Percentiles rank a stretch among this genome's conserved stretches.
phyloP scores from a whole-genome alignment of 2,888 invertebrate genomes.

The Chloromyia formosa region DNA sequence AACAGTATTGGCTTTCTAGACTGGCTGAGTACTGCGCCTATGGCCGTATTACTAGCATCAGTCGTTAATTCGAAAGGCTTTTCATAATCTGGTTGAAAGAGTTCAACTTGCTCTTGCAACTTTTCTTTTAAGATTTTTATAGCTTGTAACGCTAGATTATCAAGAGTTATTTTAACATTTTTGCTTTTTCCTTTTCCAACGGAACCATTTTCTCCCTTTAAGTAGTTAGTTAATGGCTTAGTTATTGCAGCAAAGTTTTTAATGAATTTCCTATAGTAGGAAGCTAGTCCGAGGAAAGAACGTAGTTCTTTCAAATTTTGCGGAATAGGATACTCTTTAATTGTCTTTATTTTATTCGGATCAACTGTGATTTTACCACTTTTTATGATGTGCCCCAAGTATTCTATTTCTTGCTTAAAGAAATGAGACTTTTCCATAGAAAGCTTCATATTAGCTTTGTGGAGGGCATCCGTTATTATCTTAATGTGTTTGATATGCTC shows the following conservation, averaged over 20 bases:
- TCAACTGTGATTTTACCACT: neutral
- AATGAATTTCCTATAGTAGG: slow-evolving; percentile 46
- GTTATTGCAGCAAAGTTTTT: slow-evolving; percentile 47
- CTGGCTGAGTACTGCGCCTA: slow-evolving; percentile 55
- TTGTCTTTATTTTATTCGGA: neutral
- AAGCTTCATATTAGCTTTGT: neutral
- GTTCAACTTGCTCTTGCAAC: slow-evolving; percentile 31
- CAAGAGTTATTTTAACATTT: slow-evolving; percentile 46
- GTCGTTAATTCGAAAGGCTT: too few species aligned
- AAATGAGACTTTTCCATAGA: slow-evolving; percentile 48
- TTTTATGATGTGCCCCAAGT: neutral
- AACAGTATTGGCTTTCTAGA: slow-evolving; percentile 54
- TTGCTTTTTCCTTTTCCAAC: too few species aligned
- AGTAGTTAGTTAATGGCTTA: slow-evolving; percentile 26
- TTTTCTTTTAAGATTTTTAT: slow-evolving; percentile 8
- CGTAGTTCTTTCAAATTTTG: slow-evolving; percentile 41
- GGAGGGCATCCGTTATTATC: neutral
- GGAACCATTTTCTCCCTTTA: too few species aligned
- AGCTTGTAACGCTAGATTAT: slow-evolving; percentile 45
- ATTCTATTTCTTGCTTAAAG: neutral
- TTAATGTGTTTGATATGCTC: slow-evolving; percentile 8
- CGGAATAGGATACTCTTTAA: neutral
- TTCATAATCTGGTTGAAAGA: slow-evolving; percentile 55
- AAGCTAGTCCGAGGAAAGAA: slow-evolving; percentile 30
- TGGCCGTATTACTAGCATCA: too few species aligned